These are phyloP conservation scores for Coenobita brevimanus DNA, from an alignment of 1,140 invertebrate genomes.

Conservation along the genomic window DNA sequence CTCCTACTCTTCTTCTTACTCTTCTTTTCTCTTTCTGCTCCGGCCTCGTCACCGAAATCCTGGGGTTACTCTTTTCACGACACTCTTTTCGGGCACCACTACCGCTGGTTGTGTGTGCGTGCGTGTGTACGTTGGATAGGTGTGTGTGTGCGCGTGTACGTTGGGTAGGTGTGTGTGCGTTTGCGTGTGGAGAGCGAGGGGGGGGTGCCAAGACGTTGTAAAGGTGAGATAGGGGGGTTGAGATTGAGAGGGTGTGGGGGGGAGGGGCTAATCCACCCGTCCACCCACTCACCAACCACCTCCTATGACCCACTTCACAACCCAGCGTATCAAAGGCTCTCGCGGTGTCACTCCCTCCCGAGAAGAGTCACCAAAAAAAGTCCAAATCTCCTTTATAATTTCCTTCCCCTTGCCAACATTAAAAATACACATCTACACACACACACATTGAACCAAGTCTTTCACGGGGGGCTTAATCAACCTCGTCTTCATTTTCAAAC, in stretches of 20 bases:
- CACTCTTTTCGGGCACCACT: too few species aligned
- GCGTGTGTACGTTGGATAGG: too few species aligned
- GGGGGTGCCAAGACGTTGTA: neutral
- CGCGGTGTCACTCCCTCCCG: constrained; percentile 13
- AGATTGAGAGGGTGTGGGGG: constrained; percentile 5
- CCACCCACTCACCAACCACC: neutral
- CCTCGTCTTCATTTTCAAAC: too few species aligned
- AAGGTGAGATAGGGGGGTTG: neutral
- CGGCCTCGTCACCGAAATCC: neutral
- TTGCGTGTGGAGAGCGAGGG: neutral
- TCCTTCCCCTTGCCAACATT: neutral
- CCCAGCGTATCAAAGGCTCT: constrained; percentile 45
- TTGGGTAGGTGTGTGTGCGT: neutral
- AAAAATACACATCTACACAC: constrained; percentile 17
- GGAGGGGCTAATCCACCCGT: neutral
- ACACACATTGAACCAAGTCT: too few species aligned
- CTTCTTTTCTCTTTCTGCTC: constrained; percentile 9
- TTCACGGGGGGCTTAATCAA: too few species aligned
- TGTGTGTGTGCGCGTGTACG: too few species aligned
- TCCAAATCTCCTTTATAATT: neutral
- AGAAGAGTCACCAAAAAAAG: constrained; percentile 18
- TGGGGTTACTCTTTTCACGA: neutral
- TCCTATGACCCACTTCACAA: constrained; percentile 31
- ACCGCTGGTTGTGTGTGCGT: too few species aligned
- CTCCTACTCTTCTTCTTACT: neutral